phyloP scores from a whole-genome alignment of 2,888 invertebrate genomes.

The Parapristionchus giblindavisi region DNA sequence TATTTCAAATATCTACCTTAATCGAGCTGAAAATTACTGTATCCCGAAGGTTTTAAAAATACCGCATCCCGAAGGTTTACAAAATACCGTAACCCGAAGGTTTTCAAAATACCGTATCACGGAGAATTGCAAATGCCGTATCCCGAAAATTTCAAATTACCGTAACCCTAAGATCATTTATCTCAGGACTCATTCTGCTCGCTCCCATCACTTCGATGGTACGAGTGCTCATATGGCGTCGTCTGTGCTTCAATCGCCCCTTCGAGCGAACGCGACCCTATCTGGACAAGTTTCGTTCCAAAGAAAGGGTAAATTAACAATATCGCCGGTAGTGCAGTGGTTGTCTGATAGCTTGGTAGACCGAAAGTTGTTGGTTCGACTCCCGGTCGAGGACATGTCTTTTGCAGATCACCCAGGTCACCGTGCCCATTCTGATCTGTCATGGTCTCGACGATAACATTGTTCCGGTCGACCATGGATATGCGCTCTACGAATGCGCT shows the following conservation, averaged over 20 bases:
- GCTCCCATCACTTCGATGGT: slow-evolving; percentile 54
- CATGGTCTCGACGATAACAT: slow-evolving; percentile 57
- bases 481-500: slow-evolving; percentile 43
- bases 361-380: too few relatives aligned
- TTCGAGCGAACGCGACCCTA: slow-evolving; percentile 46
- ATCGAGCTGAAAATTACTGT: too few relatives aligned
- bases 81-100: background rate
- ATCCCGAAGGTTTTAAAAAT: background rate
- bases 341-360: too few relatives aligned
- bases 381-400: too few relatives aligned
- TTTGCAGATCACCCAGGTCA: slow-evolving; percentile 50
- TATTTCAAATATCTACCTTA: too few relatives aligned
- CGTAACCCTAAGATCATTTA: too few relatives aligned
- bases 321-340: too few relatives aligned
- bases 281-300: slow-evolving; percentile 49
- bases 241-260: slow-evolving; percentile 46
- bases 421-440: slow-evolving; percentile 52
- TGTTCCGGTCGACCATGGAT: slow-evolving; percentile 56
- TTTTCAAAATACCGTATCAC: background rate
- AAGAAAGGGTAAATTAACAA: slow-evolving; percentile 52
- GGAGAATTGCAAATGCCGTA: background rate
- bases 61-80: background rate
- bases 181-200: slow-evolving; percentile 54
- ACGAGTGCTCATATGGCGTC: slow-evolving; percentile 45
- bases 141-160: too few relatives aligned